Evolutionary conservation across 2,113 vertebrate species (phyloP), one percentile per base, ranked within the genome.

Genomic region (Rhipidura dahli): DNA sequence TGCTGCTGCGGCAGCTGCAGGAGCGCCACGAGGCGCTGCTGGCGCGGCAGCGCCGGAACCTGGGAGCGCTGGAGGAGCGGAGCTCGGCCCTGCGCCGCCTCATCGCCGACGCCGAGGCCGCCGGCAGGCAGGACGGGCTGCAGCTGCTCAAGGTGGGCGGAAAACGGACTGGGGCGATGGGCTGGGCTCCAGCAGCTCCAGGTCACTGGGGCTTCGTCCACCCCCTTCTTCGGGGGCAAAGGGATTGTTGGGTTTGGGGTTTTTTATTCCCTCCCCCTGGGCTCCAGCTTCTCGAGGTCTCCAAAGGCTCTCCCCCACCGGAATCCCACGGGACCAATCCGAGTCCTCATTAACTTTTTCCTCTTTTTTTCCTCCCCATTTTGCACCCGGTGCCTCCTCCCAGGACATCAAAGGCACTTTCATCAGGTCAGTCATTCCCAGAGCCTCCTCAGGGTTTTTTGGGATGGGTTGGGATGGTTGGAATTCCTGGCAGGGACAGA

Each of bases 321-420:
- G 50, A 71, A 33, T n/a, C 37, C 37, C 14, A 0, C 1, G 1
- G 49, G 28, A 24, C 15, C 15, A 10, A 7, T 24, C 37, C 37
- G 7, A 33, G 11, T 26, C 57, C 35, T 50, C 28, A 0, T 50
- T 33, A 20, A 40, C 6, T 11, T 33, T 35, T 89, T 27, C 9
- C 26, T 11, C 21, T 79, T 35, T 94, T 15, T 90, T 51, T 50
- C 11, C 39, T 89, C 37, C 35, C 61, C 7, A 2, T 77, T 82
- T 15, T 53, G 53, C 39, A 35, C 39, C 70, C 6, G 68, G 83
- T 13, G 15, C 50, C 94, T 82, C 54, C 95, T 85, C 39, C 60
- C 93, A 97, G 98, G 97, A 98, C 92, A 98, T 98, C 98, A 98
- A 98, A 95, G 96, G 97, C 95, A 98, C 97, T 44, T 97, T 98